Evolutionary conservation across 2,113 vertebrate species (phyloP).

Genomic region (Glaucomys volans): DNA sequence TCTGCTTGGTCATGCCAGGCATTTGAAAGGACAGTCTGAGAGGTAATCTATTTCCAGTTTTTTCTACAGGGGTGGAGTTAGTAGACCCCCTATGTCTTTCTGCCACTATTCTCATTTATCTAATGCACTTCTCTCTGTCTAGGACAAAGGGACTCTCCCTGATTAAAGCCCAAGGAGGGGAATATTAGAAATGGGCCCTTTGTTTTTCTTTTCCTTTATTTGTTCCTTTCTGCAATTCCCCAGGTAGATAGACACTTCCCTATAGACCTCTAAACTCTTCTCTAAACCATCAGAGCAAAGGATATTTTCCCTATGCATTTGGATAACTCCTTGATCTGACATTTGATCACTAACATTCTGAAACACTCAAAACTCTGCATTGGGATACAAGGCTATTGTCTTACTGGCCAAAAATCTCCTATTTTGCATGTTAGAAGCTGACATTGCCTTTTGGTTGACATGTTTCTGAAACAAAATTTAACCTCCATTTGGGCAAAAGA

Average conservation of each 20-base stretch:
- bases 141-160: neutral
- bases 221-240: constrained; percentile 17
- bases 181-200: neutral
- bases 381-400: neutral
- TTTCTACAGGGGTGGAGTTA: neutral
- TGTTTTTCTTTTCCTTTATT: neutral
- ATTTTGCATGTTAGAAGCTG: neutral
- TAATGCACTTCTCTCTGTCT: neutral
- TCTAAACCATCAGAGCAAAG: neutral
- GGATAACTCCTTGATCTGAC: neutral
- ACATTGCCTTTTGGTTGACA: neutral
- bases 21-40: neutral
- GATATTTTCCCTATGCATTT: neutral
- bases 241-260: neutral
- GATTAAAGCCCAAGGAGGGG: neutral
- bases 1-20: neutral
- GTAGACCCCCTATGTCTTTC: neutral
- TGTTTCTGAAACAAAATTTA: constrained; percentile 51
- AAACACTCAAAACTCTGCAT: neutral
- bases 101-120: neutral
- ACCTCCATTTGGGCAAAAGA: neutral
- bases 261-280: neutral
- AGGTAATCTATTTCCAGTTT: neutral
- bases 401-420: neutral
- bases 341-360: neutral